Base-by-base conservation (phyloP, 2,888 invertebrate species). In the Polydrusus cervinus region DNA sequence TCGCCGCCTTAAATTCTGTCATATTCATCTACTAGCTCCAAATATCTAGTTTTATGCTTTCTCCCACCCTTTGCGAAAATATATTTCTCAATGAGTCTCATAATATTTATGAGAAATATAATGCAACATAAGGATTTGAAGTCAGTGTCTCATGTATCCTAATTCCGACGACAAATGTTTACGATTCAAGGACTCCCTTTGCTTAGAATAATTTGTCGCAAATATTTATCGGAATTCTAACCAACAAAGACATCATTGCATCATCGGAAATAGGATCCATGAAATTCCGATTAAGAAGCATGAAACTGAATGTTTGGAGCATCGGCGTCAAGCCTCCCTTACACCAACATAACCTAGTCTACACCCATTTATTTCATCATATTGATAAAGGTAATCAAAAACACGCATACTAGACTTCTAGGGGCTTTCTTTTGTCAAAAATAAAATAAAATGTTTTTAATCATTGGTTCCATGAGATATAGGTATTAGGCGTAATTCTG, bases 11-110 rank as follows among this genome's bases (percentile, higher is more conserved):
- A 79, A 10, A 47, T 51, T 25, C 18, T 69, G 75, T 81, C 82
- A 82, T 83, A 83, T 84, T 83, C 84, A 84, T 83, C 84, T 83
- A 84, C 81, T 80, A 10, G 38, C 38, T 13, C 30, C 38, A 60
- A 60, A 38, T 16, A 60, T 38, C 38, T 34, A 1, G 38, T 38
- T 60, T 16, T 18, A 10, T 38, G 18, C 38, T 0, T 5, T 7
- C 16, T 18, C 34, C 8, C 14, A 10, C 38, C 18, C 11, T 60
- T 38, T 16, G 18, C 7, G 10, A n/a, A 38, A 60, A 40, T n/a
- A 60, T 60, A 60, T 60, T 38, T 60, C 57, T 60, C 18, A 53
- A 51, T 43, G 0, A 11, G 25, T 25, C 25, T 34, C 11, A 34
- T 34, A 14, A 14, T n/a, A 14, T 14, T 55, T 34, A 14, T 34